Evolutionary conservation across 1,140 invertebrate species (phyloP), one percentile per base, ranked within the genome.

Genomic region (Zophobas atratus): DNA sequence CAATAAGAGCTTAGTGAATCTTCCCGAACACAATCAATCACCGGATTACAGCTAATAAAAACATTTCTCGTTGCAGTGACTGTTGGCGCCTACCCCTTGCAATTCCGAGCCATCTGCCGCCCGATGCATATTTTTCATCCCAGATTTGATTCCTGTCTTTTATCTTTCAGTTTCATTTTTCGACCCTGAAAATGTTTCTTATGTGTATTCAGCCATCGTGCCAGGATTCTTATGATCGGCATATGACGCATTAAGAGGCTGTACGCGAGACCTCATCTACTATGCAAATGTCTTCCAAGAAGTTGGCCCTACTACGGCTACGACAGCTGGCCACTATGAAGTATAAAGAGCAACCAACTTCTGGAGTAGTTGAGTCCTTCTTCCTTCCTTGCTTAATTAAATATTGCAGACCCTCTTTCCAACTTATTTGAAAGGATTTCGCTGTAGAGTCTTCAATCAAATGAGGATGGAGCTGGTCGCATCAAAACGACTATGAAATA

Each of bases 11-110:
- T 72, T 67, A 70, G 77, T 78, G 82, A 82, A 81, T 74, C 75
- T 81, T 79, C 79, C 78, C 75, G 80, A 81, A 84, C 80, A 82
- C 82, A 82, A 85, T 85, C 84, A 85, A 85, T 85, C 84, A 85
- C 83, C 43, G 81, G 84, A 85, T 85, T 85, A 85, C 79, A 82
- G 84, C 83, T 85, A 85, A 85, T 85, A 85, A 85, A 85, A 85
- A 84, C 84, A 84, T 85, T 85, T 84, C 82, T 82, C 84, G 82
- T 84, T 83, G 81, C 83, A 82, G 81, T 80, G 77, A 80, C 81
- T 81, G 80, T 82, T 79, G 80, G 80, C 80, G 77, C 79, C 79
- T 82, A 76, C 79, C 80, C 82, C 80, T 81, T 83, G 77, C 80
- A 79, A 82, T 81, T 82, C 81, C 77, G 79, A 77, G 72, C 83